Conservation (phyloP, 2,888 invertebrate genomes). For the Enchytraeus crypticus region DNA sequence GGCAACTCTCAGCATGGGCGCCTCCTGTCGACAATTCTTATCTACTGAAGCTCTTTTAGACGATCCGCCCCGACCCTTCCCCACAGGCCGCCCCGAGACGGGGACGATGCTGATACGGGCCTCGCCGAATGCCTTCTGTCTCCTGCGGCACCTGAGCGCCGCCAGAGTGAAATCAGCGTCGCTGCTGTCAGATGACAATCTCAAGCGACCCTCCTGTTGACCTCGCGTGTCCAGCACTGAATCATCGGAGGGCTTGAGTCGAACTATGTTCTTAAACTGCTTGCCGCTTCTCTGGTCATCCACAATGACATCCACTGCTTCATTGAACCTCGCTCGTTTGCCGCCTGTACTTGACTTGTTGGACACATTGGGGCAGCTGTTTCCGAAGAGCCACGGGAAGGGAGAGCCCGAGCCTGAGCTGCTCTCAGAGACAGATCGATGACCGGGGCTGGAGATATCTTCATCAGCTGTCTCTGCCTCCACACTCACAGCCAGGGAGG, state of each 20-base stretch:
- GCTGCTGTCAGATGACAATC: not conserved
- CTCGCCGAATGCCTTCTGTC: not conserved
- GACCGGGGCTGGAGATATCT: not conserved
- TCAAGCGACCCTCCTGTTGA: no score
- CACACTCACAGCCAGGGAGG: not conserved
- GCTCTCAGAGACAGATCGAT: not conserved
- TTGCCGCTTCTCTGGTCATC: constrained; percentile 12
- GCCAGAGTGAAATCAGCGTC: not conserved
- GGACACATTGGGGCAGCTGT: no score
- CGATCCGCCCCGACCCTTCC: no score
- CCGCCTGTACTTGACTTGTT: not conserved
- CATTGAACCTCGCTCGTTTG: constrained; percentile 11
- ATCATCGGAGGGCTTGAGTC: constrained; percentile 5
- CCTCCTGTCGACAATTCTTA: not conserved
- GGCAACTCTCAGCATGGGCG: not conserved
- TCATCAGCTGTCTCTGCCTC: not conserved
- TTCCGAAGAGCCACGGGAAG: not conserved
- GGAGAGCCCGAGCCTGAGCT: not conserved
- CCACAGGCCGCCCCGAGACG: not conserved
- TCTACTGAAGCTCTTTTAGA: not conserved
- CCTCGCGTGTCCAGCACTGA: not conserved
- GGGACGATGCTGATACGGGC: not conserved
- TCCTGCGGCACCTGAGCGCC: not conserved
- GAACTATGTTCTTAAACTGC: constrained; percentile 1
- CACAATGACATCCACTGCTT: constrained; percentile 13